phyloP scores from a whole-genome alignment of 37 sponge, comb jelly and placozoan species.

The Petrosia ficiformis region DNA sequence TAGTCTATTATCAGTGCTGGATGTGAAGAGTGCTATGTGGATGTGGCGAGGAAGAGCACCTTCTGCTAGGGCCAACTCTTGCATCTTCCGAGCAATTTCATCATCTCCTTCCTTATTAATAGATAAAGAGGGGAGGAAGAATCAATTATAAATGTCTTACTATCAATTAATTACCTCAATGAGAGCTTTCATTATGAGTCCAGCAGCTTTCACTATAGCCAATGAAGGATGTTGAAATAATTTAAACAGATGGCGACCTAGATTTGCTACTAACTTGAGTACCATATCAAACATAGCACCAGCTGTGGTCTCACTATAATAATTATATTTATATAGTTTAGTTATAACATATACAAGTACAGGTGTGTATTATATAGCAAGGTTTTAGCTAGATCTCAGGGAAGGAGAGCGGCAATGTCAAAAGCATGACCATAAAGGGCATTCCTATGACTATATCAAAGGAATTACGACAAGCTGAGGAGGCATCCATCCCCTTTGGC shows the following conservation, averaged over 20 bases:
- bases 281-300: conserved; percentile 88
- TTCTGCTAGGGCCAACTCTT: conserved; percentile 97
- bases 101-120: conserved; percentile 71
- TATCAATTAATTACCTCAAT: conserved; percentile 73
- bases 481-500: conserved; percentile 1
- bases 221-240: conserved; percentile 94
- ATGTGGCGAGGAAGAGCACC: conserved; percentile 96
- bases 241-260: conserved; percentile 84
- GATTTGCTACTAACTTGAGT: conserved; percentile 87
- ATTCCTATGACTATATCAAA: neutral
- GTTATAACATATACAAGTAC: neutral
- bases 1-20: conserved; percentile 83
- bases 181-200: conserved; percentile 95
- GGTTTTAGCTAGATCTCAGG: too few species aligned
- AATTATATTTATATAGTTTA: conserved; percentile 1
- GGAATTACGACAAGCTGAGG: neutral
- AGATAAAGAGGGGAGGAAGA: neutral
- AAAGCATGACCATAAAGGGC: conserved; percentile 4
- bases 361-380: too few species aligned
- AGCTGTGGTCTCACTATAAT: conserved; percentile 91
- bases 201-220: conserved; percentile 98
- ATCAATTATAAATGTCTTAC: neutral
- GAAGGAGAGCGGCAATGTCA: too few species aligned
- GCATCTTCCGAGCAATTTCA: conserved; percentile 90
- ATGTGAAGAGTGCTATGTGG: conserved; percentile 90